These are phyloP conservation scores for Limulus polyphemus DNA, from an alignment of 2,888 invertebrate genomes.

Conservation along the genomic window DNA sequence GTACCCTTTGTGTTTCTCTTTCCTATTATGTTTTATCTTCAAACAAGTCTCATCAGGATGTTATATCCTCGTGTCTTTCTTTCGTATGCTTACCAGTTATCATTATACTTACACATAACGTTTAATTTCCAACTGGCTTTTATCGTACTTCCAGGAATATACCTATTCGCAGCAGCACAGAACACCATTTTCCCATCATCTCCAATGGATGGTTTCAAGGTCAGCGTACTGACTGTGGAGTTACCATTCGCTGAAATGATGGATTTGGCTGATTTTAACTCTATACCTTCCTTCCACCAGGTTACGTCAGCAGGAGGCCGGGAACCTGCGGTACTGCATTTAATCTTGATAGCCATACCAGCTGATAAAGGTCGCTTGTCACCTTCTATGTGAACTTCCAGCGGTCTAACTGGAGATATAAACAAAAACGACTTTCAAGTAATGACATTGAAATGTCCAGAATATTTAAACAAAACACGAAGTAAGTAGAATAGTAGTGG, in stretches of 20 bases:
- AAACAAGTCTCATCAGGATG: too few relatives aligned
- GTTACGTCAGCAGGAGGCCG: conserved; percentile 56
- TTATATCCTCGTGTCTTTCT: too few relatives aligned
- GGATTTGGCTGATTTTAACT: conserved; percentile 12
- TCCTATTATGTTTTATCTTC: too few relatives aligned
- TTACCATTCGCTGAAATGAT: conserved; percentile 24
- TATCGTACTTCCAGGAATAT: conserved; percentile 23
- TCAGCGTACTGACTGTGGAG: conserved; percentile 24
- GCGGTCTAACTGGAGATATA: conserved; percentile 24
- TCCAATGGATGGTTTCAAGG: conserved; percentile 24
- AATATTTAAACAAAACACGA: too few relatives aligned
- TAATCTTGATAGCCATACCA: conserved; percentile 20
- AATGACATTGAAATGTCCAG: too few relatives aligned
- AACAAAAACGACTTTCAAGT: too few relatives aligned
- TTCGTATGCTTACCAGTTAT: too few relatives aligned
- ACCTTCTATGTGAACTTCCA: conserved; percentile 25
- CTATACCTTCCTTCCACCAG: conserved; percentile 47
- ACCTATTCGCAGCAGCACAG: conserved; percentile 28
- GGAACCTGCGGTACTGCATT: conserved; percentile 41
- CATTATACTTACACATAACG: conserved; percentile 26
- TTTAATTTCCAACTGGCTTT: conserved; percentile 27
- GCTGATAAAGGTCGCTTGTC: conserved; percentile 26
- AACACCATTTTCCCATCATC: conserved; percentile 28
- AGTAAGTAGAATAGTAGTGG: too few relatives aligned
- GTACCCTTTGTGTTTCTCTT: too few relatives aligned